Conservation (phyloP, 2,797 vertebrate genomes). For the Mionectes olivaceus region DNA sequence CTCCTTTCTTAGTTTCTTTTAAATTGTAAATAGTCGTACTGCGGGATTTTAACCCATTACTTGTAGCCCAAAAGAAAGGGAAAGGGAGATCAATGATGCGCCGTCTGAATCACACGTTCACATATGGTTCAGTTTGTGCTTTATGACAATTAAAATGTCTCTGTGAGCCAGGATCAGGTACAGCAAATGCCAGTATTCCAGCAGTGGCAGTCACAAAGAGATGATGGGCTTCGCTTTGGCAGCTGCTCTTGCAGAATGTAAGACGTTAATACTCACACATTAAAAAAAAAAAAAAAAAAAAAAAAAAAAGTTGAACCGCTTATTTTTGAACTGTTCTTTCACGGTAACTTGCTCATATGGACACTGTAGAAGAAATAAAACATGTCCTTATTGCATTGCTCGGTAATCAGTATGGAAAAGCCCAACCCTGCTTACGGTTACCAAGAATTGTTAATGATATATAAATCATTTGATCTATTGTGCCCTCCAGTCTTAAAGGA, state of each 20-base stretch:
- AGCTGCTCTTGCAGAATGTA: neutral
- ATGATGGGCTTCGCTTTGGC: neutral
- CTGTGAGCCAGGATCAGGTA: neutral
- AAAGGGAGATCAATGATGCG: neutral
- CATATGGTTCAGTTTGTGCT: conserved; percentile 11
- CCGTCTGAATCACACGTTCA: conserved; percentile 1
- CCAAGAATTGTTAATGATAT: conserved; percentile 63
- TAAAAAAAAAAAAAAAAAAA: conserved; percentile 74
- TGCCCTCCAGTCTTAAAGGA: conserved; percentile 57
- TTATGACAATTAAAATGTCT: conserved; percentile 46
- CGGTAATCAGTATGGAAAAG: conserved; percentile 48
- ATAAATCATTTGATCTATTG: conserved; percentile 66
- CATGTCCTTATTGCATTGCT: conserved; percentile 30
- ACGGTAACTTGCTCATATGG: conserved; percentile 87
- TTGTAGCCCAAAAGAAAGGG: conserved; percentile 7
- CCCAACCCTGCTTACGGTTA: conserved; percentile 14
- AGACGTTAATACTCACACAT: conserved; percentile 65
- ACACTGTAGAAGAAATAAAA: conserved; percentile 83
- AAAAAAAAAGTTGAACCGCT: conserved; percentile 84
- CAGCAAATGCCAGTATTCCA: neutral
- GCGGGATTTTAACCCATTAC: neutral
- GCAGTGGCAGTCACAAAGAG: neutral
- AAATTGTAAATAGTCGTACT: neutral
- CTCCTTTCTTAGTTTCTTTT: neutral
- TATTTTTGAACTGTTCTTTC: conserved; percentile 86